These are phyloP conservation scores for Myrmophylax atrothorax DNA, from an alignment of 2,113 vertebrate species.

Conservation along the genomic window DNA sequence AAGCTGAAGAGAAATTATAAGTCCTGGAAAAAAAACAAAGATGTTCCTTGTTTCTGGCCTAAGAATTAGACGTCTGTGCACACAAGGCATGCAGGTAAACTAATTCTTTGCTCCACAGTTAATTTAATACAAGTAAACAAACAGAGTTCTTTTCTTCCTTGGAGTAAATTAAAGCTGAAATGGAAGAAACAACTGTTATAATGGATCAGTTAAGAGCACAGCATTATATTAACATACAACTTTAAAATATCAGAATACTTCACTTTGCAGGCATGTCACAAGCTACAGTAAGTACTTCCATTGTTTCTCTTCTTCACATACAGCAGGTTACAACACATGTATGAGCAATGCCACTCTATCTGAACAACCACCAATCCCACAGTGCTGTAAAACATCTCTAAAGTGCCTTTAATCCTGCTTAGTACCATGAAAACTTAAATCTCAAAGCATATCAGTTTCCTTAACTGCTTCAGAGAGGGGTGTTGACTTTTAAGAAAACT, in stretches of 20 bases:
- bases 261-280: background rate
- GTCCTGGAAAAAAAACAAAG: constrained; percentile 77
- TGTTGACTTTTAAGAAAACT: background rate
- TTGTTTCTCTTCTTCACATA: background rate
- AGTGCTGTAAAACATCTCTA: background rate
- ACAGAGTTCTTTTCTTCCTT: constrained; percentile 15
- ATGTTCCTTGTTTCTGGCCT: constrained; percentile 10
- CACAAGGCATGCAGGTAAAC: background rate
- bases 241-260: background rate
- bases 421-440: background rate
- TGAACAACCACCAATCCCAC: background rate
- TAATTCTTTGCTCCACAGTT: background rate
- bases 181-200: background rate
- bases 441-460: background rate
- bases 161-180: background rate
- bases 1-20: constrained; percentile 94
- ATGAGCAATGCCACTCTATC: background rate
- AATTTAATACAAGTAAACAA: background rate
- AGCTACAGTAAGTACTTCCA: background rate
- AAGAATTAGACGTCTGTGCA: background rate
- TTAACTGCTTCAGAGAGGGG: background rate
- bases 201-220: background rate
- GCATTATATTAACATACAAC: background rate
- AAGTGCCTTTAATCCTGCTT: background rate
- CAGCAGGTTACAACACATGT: background rate